Evolutionary conservation across 2,113 vertebrate genomes (phyloP).

Genomic region (Malurus cyaneus): DNA sequence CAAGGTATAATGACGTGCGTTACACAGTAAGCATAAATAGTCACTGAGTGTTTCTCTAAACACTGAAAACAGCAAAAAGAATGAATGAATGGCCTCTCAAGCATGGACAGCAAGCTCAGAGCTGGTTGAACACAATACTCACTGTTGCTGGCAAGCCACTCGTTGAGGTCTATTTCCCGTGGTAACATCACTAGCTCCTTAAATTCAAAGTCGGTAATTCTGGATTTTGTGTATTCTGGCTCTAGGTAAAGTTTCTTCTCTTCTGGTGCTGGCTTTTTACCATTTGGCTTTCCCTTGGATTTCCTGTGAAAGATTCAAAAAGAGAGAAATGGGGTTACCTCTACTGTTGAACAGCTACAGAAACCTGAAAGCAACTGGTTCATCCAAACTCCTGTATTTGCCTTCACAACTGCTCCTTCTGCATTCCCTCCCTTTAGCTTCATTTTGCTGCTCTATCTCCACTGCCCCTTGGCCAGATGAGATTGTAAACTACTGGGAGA

Average conservation of each 20-base stretch:
- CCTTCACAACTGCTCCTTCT: not conserved
- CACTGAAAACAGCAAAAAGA: not conserved
- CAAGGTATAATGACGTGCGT: not conserved
- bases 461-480: not conserved
- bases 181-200: slow-evolving; percentile 95
- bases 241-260: slow-evolving; percentile 97
- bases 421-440: not conserved
- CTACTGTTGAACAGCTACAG: not conserved
- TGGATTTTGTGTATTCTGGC: slow-evolving; percentile 89
- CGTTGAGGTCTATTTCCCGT: slow-evolving; percentile 96
- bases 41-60: not conserved
- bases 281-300: slow-evolving; percentile 97
- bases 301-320: slow-evolving; percentile 78
- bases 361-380: not conserved
- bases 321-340: not conserved
- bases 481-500: not conserved
- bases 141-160: slow-evolving; percentile 99
- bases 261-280: slow-evolving; percentile 90
- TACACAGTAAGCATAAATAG: not conserved
- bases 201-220: slow-evolving; percentile 92
- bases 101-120: not conserved
- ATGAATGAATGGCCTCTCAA: not conserved
- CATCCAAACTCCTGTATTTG: not conserved
- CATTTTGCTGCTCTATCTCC: not conserved
- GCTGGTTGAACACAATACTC: slow-evolving; percentile 48